Evolutionary conservation across 2,113 vertebrate species (phyloP), one percentile per base, ranked within the genome.

Genomic region (Eudyptes chrysolophus): DNA sequence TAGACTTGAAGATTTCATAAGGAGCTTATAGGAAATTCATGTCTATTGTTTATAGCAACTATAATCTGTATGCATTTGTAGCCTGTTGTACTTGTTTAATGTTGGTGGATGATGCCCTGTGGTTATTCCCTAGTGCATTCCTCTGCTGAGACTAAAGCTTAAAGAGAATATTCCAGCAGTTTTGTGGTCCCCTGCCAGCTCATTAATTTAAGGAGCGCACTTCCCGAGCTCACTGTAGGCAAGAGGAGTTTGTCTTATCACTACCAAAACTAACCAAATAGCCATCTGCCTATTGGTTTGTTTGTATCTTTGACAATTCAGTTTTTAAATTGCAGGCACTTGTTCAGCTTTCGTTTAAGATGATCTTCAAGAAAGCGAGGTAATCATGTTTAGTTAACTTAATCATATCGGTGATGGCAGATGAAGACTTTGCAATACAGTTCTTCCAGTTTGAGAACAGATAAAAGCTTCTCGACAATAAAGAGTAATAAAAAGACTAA

Each of bases 401-500:
- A 65, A 62, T 94, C 29, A 7, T 40, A 7, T 82, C 3, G 7
- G 54, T 7, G 18, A 27, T 87, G 76, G 91, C 90, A 95, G 90
- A 66, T 79, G 72, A 92, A 96, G 95, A 51, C 85, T 96, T 94
- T 25, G 85, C 71, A 81, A 30, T 46, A 36, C 16, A 11, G 13
- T 36, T 62, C 26, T 75, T 96, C 52, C 72, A 92, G 89, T 93
- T 29, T 75, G 81, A 97, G 94, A 89, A 82, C 55, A 93, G 94
- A 91, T 93, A 83, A 97, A 98, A 98, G 29, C 92, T 66, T 77
- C 89, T 94, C n/a, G 29, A 44, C 80, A 95, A 89, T 95, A 89
- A 95, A 94, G 81, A 96, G 74, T 76, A 96, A 89, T 97, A 95
- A 96, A 95, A 97, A 97, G 94, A 21, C 49, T 97, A 19, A 38